A percentile compares a stretch with the other conserved stretches of the same genome.
Evolutionary conservation across 2,797 vertebrate species (phyloP).

Genomic region (Trachurus trachurus): DNA sequence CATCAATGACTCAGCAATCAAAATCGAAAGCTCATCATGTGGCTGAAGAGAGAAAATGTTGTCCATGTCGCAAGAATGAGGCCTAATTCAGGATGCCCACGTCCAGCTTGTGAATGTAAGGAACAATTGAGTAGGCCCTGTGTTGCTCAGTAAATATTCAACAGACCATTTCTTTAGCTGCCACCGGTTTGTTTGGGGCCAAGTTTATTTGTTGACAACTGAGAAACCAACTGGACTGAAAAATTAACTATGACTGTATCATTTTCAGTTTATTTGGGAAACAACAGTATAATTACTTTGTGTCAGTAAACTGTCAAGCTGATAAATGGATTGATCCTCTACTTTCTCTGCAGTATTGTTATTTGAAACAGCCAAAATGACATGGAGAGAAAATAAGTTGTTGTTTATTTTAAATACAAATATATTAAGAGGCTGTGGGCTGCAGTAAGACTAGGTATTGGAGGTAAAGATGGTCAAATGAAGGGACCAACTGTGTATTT

Average conservation of each 20-base stretch:
- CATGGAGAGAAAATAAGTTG: too few species aligned
- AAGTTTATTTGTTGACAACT: neutral
- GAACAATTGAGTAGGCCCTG: neutral
- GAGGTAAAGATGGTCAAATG: neutral
- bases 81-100: neutral
- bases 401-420: too few species aligned
- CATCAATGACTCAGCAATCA: neutral
- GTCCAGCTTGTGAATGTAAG: neutral
- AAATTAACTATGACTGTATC: neutral
- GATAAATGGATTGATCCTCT: constrained; percentile 25
- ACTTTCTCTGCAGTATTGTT: constrained; percentile 6
- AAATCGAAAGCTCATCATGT: neutral
- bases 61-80: neutral
- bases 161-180: neutral
- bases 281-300: neutral
- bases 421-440: too few species aligned
- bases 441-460: too few species aligned
- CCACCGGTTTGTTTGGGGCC: neutral
- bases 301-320: constrained; percentile 3
- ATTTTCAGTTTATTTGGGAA: neutral
- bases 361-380: too few species aligned
- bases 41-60: neutral
- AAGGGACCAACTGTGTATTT: neutral
- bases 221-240: neutral
- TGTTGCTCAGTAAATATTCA: neutral